Evolutionary conservation across 2,797 vertebrate genomes (phyloP).

Genomic region (Kryptopterus vitreolus): DNA sequence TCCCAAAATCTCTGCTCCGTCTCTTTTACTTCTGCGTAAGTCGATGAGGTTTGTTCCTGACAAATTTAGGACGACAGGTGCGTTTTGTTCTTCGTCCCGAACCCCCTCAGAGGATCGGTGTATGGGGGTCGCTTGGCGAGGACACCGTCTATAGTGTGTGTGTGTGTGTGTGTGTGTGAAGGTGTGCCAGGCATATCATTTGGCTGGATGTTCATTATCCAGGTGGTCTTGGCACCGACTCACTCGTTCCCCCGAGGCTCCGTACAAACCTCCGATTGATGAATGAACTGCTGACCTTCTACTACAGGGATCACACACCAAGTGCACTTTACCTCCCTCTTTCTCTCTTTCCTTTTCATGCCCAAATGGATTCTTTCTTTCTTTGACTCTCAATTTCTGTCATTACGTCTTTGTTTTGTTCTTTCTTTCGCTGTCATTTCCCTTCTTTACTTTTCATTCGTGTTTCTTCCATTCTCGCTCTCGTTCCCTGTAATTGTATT

Average conservation of each 20-base stretch:
- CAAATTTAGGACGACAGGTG: constrained; percentile 1
- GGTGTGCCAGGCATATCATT: constrained; percentile 25
- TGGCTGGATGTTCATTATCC: constrained; percentile 17
- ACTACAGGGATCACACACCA: neutral
- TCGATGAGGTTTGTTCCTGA: too few species aligned
- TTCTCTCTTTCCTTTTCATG: neutral
- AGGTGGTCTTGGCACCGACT: constrained; percentile 23
- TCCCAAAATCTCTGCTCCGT: too few species aligned
- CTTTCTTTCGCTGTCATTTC: too few species aligned
- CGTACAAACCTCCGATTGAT: constrained; percentile 27
- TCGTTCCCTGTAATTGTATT: neutral
- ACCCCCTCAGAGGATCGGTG: neutral
- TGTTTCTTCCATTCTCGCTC: neutral
- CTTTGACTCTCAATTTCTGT: too few species aligned
- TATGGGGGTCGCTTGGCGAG: neutral
- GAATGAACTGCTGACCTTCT: constrained; percentile 32
- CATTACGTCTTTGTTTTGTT: neutral
- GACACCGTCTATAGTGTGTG: neutral
- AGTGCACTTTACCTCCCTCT: neutral
- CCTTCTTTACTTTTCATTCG: too few species aligned
- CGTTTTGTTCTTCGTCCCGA: neutral
- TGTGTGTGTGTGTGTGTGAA: neutral
- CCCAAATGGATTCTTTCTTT: neutral
- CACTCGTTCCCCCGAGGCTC: constrained; percentile 6
- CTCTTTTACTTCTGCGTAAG: too few species aligned